A percentile compares a stretch with the other conserved stretches of the same genome.
phyloP scores from a whole-genome alignment of 1,140 invertebrate genomes.

The Thaumetopoea pityocampa region DNA sequence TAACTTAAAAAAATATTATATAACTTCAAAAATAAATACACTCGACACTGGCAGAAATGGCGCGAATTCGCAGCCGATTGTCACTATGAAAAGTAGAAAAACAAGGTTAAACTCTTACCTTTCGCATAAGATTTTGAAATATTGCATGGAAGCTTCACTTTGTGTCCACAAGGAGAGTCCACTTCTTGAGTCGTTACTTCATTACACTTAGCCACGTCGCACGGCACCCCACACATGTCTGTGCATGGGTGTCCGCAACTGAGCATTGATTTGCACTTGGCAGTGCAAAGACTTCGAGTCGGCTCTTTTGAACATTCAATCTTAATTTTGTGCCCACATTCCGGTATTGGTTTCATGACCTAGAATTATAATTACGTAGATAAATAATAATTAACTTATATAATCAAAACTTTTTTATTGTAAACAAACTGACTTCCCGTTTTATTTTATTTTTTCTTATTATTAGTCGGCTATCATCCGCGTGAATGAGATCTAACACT shows the following conservation, averaged over 20 bases:
- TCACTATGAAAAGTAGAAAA: no score
- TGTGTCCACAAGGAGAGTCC: conserved; percentile 62
- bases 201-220: conserved; percentile 46
- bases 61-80: no score
- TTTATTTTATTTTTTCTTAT: no score
- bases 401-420: no score
- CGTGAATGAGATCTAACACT: no score
- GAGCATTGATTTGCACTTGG: conserved; percentile 47
- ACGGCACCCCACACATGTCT: conserved; percentile 47
- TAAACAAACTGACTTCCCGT: no score
- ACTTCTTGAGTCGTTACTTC: conserved; percentile 26
- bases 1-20: no score
- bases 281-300: conserved; percentile 37
- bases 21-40: no score
- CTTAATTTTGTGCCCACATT: conserved; percentile 63
- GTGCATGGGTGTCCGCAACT: conserved; percentile 70
- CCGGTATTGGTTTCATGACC: conserved; percentile 64
- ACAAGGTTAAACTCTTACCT: conserved; percentile 9
- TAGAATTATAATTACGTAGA: no score
- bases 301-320: conserved; percentile 43
- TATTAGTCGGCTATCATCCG: no score
- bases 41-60: no score
- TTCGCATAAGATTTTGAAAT: neutral
- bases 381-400: no score
- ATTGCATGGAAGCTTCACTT: conserved; percentile 57